These are phyloP conservation scores for Laspeyria flexula DNA, from an alignment of 2,888 invertebrate genomes.

Conservation along the genomic window DNA sequence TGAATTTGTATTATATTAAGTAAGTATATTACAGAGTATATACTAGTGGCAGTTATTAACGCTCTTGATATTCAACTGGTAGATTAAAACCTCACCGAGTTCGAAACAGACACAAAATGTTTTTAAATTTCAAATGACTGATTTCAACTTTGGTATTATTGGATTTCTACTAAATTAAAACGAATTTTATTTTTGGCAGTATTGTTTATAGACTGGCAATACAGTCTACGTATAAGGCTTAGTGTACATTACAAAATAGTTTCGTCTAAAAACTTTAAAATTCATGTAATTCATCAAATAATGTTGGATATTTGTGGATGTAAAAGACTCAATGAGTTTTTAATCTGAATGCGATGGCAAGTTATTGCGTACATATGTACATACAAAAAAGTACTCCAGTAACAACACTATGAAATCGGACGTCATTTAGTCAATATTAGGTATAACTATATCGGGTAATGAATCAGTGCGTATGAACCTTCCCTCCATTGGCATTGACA, in stretches of 20 bases:
- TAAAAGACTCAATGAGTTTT: constrained; percentile 35
- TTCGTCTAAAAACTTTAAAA: no score
- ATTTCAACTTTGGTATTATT: background rate
- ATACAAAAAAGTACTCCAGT: constrained; percentile 48
- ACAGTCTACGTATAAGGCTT: no score
- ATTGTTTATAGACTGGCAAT: no score
- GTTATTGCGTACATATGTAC: constrained; percentile 50
- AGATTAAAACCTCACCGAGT: constrained; percentile 44
- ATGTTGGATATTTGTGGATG: no score
- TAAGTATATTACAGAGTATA: constrained; percentile 75
- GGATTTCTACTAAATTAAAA: background rate
- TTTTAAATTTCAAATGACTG: background rate
- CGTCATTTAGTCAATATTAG: constrained; percentile 49
- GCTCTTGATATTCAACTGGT: constrained; percentile 62
- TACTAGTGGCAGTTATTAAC: constrained; percentile 83
- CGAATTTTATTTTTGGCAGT: background rate
- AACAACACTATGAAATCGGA: constrained; percentile 55
- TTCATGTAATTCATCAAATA: background rate
- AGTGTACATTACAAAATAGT: no score
- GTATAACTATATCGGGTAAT: constrained; percentile 35
- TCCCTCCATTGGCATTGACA: constrained; percentile 15
- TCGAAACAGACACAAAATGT: constrained; percentile 21
- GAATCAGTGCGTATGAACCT: constrained; percentile 34
- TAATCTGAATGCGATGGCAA: constrained; percentile 52
- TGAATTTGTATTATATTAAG: constrained; percentile 68